Base-by-base conservation (phyloP, 2,888 invertebrate genomes). In the Meandrusa payeni region DNA sequence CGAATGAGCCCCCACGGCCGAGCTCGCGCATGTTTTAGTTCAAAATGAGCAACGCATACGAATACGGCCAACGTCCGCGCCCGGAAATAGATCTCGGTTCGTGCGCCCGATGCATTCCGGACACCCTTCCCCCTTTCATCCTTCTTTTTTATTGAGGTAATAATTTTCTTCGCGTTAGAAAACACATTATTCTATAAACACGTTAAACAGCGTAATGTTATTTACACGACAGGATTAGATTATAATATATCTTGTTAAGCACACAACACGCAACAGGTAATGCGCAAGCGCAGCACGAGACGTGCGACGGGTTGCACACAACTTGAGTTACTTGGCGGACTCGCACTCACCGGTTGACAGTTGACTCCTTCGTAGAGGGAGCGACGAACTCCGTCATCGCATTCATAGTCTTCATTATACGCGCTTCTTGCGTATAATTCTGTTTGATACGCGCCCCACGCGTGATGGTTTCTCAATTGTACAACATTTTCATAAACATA, bases 1-100 rank as follows among this genome's bases (percentile, higher is more conserved):
- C 91, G 53, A 91, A 82, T 65, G 90, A 87, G 71, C 89, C 88
- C 72, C 79, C 86, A 69, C 89, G 86, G 76, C 87, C 80, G 77
- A 79, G 73, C 81, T 88, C 88, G 60, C 87, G 85, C 86, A 87
- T 87, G 81, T 82, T 83, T 76, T 79, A 76, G 64, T 77, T 72
- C 76, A 74, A 78, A 88, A 85, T 83, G 82, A 86, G 69, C 77
- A 61, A 56, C 73, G 76, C 72, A 73, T 67, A 70, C 70, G 73
- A 73, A 71, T 75, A 82, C 75, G 73, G 76, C 74, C 73, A 77
- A 76, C 81, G 81, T 71, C 67, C 75, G 81, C 70, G 77, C 76
- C 78, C 85, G 79, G 80, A 86, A 85, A 86, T 85, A 86, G 86
- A 86, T 76, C 76, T 59, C 67, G 70, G 69, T 69, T 70, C 68